phyloP scores from a whole-genome alignment of 1,140 invertebrate species.

The Ylistrum balloti region DNA sequence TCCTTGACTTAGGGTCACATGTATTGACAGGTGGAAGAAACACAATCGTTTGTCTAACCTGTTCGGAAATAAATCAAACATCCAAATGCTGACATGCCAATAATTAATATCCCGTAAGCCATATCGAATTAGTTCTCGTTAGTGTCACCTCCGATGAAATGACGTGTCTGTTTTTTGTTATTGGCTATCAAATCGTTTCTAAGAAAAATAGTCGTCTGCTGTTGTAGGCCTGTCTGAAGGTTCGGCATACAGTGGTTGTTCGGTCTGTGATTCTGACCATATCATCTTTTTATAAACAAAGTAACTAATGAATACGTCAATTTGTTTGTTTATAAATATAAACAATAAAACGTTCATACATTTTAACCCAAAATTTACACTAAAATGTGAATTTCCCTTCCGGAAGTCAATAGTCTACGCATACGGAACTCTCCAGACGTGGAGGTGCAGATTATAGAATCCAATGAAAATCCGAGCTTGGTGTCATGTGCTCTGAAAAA shows the following conservation, averaged over 20 bases:
- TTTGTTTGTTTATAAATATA: too few relatives aligned
- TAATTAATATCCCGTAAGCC: neutral
- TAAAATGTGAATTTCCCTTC: neutral
- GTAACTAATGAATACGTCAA: too few relatives aligned
- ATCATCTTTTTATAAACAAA: too few relatives aligned
- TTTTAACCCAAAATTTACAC: neutral
- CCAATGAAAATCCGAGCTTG: slow-evolving; percentile 31
- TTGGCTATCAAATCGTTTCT: neutral
- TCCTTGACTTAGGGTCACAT: neutral
- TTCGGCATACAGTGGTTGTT: too few relatives aligned
- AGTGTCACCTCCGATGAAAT: neutral
- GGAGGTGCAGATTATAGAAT: neutral
- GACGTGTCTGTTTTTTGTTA: neutral
- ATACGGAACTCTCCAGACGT: slow-evolving; percentile 7
- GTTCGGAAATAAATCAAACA: neutral
- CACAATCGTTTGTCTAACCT: neutral
- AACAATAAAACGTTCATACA: too few relatives aligned
- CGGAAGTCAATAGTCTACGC: neutral
- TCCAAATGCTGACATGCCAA: neutral
- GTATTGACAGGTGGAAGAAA: too few relatives aligned
- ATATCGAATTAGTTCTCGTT: neutral
- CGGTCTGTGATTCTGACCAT: too few relatives aligned
- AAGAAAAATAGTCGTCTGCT: too few relatives aligned
- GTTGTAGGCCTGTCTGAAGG: too few relatives aligned
- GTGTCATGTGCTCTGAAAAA: slow-evolving; percentile 33